These are phyloP conservation scores for Proctacanthus coquilletti DNA, from an alignment of 1,140 invertebrate genomes.

Conservation along the genomic window DNA sequence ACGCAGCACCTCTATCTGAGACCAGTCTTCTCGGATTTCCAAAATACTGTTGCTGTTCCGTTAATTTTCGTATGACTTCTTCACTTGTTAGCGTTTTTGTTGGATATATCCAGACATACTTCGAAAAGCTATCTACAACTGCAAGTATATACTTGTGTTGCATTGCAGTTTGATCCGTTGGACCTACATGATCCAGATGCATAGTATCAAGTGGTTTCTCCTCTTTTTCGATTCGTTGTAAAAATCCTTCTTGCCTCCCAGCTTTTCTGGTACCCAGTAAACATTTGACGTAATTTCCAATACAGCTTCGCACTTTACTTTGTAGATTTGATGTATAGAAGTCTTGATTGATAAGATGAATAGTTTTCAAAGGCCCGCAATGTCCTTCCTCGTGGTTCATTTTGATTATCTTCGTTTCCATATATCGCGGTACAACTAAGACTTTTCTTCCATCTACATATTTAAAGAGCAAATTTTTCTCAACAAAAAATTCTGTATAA, in stretches of 20 bases:
- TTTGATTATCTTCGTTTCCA: slow-evolving; percentile 12
- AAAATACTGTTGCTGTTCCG: slow-evolving; percentile 17
- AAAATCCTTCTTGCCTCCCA: slow-evolving; percentile 6
- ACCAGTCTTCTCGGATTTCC: slow-evolving; percentile 22
- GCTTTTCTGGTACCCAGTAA: not conserved
- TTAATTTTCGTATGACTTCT: slow-evolving; percentile 15
- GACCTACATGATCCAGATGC: slow-evolving; percentile 3
- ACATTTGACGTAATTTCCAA: slow-evolving; percentile 1
- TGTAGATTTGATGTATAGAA: slow-evolving; percentile 3
- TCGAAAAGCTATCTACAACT: slow-evolving; percentile 17
- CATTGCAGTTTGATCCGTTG: slow-evolving; percentile 2
- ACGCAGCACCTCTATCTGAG: slow-evolving; percentile 17
- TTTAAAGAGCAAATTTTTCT: no score
- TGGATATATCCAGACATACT: slow-evolving; percentile 17
- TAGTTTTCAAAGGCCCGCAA: slow-evolving; percentile 5
- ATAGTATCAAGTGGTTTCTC: not conserved
- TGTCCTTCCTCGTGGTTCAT: slow-evolving; percentile 11
- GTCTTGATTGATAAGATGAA: not conserved
- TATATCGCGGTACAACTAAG: slow-evolving; percentile 13
- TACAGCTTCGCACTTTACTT: not conserved
- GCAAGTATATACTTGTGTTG: slow-evolving; percentile 18
- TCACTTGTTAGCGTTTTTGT: slow-evolving; percentile 9
- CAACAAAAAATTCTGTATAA: no score
- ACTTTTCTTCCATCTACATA: no score
- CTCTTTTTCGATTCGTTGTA: slow-evolving; percentile 3